Conservation (phyloP, 1,140 invertebrate species). For the Sarcophaga peregrina region DNA sequence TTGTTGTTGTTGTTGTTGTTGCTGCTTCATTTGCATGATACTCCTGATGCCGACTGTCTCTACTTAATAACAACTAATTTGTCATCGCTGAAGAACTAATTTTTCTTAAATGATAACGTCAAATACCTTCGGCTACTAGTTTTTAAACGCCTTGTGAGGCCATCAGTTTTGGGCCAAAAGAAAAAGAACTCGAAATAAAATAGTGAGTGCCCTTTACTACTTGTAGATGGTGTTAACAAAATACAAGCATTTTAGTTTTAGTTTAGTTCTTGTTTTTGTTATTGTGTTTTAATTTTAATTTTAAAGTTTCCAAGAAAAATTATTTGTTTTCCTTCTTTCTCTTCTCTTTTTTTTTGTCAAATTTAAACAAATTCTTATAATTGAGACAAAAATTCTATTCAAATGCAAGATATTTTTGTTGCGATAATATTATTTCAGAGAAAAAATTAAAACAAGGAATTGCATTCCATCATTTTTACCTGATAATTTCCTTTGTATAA, state of each 20-base stretch:
- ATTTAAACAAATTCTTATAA: background rate
- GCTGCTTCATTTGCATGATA: slow-evolving; percentile 13
- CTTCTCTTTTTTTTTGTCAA: background rate
- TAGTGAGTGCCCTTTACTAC: background rate
- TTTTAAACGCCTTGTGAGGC: slow-evolving; percentile 40
- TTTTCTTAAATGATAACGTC: slow-evolving; percentile 48
- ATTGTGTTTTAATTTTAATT: background rate
- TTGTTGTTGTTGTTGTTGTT: background rate
- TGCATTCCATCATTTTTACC: too few relatives aligned
- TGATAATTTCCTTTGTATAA: too few relatives aligned
- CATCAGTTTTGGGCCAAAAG: background rate
- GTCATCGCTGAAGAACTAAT: slow-evolving; percentile 48
- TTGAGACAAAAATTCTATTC: background rate
- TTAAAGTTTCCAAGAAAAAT: background rate
- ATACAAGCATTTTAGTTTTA: background rate
- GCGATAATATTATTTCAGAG: too few relatives aligned
- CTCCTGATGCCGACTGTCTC: background rate
- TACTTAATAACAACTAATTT: slow-evolving; percentile 47
- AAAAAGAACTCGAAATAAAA: background rate
- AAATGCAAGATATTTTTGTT: too few relatives aligned
- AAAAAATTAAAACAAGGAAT: too few relatives aligned
- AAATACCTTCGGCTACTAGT: slow-evolving; percentile 43
- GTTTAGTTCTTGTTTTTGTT: background rate
- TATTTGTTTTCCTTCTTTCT: background rate
- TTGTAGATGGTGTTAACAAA: background rate